Evolutionary conservation across 2,797 vertebrate genomes (phyloP).

Genomic region (Melopsittacus undulatus): DNA sequence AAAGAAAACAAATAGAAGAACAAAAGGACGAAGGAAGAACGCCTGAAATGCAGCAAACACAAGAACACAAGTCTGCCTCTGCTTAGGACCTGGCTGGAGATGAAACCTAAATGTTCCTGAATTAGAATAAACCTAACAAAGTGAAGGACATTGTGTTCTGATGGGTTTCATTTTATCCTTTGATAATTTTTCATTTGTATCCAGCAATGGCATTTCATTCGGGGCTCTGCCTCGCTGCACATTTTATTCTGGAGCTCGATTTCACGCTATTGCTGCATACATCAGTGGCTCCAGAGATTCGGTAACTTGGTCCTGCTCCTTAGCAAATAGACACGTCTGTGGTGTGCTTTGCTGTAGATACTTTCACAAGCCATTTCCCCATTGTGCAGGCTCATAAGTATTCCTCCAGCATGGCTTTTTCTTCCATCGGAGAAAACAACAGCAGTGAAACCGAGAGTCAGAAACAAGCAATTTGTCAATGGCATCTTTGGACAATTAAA

Average conservation of each 20-base stretch:
- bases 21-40: background rate
- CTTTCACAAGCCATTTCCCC: slow-evolving; percentile 65
- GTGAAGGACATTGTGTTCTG: slow-evolving; percentile 61
- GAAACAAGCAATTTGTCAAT: slow-evolving; percentile 54
- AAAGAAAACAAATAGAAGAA: slow-evolving; percentile 7
- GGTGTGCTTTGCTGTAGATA: slow-evolving; percentile 16
- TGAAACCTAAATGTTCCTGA: slow-evolving; percentile 52
- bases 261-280: slow-evolving; percentile 47
- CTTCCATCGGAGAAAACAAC: background rate
- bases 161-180: slow-evolving; percentile 59
- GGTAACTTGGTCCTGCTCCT: slow-evolving; percentile 53
- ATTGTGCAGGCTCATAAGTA: slow-evolving; percentile 67
- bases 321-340: slow-evolving; percentile 64
- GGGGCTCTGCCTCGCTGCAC: slow-evolving; percentile 60
- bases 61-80: slow-evolving; percentile 27
- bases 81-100: slow-evolving; percentile 56
- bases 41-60: background rate
- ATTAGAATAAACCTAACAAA: slow-evolving; percentile 61
- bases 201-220: slow-evolving; percentile 34
- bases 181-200: slow-evolving; percentile 59
- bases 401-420: slow-evolving; percentile 39
- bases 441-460: slow-evolving; percentile 32
- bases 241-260: slow-evolving; percentile 63
- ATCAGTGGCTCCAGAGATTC: slow-evolving; percentile 32
- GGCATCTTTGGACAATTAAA: slow-evolving; percentile 43